These are phyloP conservation scores for Uromys caudimaculatus DNA, from an alignment of 2,797 vertebrate genomes.

Conservation along the genomic window DNA sequence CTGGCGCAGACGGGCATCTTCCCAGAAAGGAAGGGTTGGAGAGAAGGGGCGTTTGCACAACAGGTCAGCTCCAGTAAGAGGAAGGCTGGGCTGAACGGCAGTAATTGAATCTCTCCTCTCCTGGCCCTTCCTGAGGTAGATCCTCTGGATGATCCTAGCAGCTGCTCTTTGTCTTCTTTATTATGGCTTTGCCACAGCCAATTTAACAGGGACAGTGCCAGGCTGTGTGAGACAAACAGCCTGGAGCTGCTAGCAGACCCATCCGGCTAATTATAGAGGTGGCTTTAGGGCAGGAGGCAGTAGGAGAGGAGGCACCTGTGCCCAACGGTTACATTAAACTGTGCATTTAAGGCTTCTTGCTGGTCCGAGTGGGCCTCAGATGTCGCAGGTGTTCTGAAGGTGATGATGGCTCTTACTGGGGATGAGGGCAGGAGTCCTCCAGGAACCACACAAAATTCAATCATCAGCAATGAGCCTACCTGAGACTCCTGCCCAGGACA, in stretches of 20 bases:
- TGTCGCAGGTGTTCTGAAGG: fast-evolving
- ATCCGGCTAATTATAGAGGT: slow-evolving; percentile 28
- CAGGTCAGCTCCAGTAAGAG: not conserved
- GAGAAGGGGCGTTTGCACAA: slow-evolving; percentile 28
- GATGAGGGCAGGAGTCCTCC: not conserved
- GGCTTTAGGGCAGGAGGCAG: slow-evolving; percentile 54
- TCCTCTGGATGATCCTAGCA: not conserved
- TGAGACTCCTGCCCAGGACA: fast-evolving
- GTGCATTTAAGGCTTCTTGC: not conserved
- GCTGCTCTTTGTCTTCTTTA: slow-evolving; percentile 38
- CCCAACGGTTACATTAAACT: not conserved
- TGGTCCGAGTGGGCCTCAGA: not conserved
- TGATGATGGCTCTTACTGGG: not conserved
- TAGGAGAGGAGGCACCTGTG: not conserved
- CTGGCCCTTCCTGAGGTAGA: not conserved
- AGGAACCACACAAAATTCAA: not conserved
- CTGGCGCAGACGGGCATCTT: not conserved
- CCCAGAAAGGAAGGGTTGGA: fast-evolving
- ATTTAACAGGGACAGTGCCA: slow-evolving; percentile 14
- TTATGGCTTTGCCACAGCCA: slow-evolving; percentile 46
- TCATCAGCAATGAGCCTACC: not conserved
- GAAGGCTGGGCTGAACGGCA: not conserved
- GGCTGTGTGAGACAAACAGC: not conserved
- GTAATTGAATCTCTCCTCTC: slow-evolving; percentile 49
- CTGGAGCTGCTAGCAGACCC: not conserved